Conservation (phyloP, 2,113 vertebrate genomes). For the Gymnogyps californianus region DNA sequence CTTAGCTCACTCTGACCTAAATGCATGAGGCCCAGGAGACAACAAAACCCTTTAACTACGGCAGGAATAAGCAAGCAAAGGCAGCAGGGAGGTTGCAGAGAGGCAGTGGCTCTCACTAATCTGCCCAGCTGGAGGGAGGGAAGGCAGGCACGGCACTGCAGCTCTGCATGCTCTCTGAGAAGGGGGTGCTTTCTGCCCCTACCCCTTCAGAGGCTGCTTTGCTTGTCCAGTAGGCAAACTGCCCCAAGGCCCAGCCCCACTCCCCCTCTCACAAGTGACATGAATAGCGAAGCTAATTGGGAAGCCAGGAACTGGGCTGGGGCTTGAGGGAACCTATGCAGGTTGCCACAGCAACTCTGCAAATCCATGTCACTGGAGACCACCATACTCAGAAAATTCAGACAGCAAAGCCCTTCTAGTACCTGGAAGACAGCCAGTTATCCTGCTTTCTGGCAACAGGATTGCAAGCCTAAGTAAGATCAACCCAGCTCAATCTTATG, state of each 20-base stretch:
- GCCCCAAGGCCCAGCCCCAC: neutral
- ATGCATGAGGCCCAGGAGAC: neutral
- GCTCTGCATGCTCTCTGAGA: neutral
- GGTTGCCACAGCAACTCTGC: constrained; percentile 14
- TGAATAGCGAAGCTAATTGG: neutral
- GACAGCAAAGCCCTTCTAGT: neutral
- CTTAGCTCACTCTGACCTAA: neutral
- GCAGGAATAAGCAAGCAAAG: neutral
- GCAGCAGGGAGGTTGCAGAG: neutral
- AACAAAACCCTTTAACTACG: neutral
- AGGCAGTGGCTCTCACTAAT: accelerated
- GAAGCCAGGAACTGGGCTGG: neutral
- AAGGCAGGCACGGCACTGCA: neutral
- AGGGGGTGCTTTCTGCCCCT: neutral
- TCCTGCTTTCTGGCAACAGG: neutral
- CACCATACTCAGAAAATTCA: neutral
- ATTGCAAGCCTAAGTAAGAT: neutral
- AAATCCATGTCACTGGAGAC: neutral
- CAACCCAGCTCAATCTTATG: neutral
- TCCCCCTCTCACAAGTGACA: neutral
- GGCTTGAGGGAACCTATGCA: neutral
- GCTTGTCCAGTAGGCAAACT: neutral
- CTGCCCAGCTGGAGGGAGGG: neutral
- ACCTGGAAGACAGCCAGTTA: neutral
- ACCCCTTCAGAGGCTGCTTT: neutral